These are phyloP conservation scores for Vanessa tameamea DNA, from an alignment of 1,140 invertebrate genomes.

Conservation along the genomic window DNA sequence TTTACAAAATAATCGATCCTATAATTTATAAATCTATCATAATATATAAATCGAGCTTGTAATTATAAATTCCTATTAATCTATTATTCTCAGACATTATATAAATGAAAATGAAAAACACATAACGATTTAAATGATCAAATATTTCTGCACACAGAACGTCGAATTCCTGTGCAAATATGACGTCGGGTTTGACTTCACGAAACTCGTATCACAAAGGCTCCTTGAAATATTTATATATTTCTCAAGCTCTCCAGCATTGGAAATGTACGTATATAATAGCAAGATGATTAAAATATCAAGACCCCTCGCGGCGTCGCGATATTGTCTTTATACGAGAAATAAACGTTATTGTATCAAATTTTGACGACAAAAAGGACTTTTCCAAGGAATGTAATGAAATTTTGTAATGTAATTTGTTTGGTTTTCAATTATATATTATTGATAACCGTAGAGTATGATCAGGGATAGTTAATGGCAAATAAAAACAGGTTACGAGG, in stretches of 20 bases:
- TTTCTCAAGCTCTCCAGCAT: constrained; percentile 13
- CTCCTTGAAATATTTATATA: constrained; percentile 11
- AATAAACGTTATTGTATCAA: constrained; percentile 11
- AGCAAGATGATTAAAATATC: constrained; percentile 11
- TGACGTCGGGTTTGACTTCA: constrained; percentile 1
- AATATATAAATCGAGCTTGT: background rate
- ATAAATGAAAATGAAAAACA: background rate
- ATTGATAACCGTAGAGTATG: background rate
- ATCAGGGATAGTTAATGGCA: background rate
- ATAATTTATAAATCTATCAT: too few species aligned
- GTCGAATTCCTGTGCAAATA: constrained; percentile 5
- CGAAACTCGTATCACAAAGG: constrained; percentile 13
- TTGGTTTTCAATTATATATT: background rate
- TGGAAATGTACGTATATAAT: constrained; percentile 7
- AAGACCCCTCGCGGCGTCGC: background rate
- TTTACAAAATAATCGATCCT: too few species aligned
- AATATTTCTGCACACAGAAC: constrained; percentile 1
- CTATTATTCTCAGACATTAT: background rate
- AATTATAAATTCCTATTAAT: background rate
- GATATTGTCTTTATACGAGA: constrained; percentile 13
- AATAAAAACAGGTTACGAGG: background rate
- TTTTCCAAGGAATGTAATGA: background rate
- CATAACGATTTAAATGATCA: constrained; percentile 3
- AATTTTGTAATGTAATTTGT: constrained; percentile 1
- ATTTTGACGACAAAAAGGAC: background rate